A percentile compares a stretch with the other conserved stretches of the same genome.
phyloP scores from a whole-genome alignment of 2,888 invertebrate species.

The Therioaphis trifolii region DNA sequence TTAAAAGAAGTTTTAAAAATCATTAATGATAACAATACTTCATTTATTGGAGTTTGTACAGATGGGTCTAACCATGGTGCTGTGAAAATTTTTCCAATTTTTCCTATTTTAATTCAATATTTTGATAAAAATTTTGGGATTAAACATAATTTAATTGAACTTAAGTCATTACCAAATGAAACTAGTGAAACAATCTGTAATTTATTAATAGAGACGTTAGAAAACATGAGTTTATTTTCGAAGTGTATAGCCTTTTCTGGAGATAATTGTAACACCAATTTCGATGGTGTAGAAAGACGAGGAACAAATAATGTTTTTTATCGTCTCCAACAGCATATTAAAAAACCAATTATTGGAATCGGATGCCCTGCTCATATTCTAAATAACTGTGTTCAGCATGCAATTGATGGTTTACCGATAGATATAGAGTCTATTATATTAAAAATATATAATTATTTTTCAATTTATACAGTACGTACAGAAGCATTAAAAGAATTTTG shows the following conservation, averaged over 20 bases:
- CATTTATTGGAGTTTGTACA: too few relatives aligned
- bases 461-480: background rate
- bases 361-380: background rate
- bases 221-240: background rate
- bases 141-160: slow-evolving; percentile 13
- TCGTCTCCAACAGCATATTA: background rate
- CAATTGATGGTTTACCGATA: background rate
- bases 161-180: slow-evolving; percentile 21
- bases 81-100: too few relatives aligned
- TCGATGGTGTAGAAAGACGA: slow-evolving; percentile 3
- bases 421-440: too few relatives aligned
- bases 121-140: background rate
- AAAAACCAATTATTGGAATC: background rate
- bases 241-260: too few relatives aligned
- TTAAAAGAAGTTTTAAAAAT: too few relatives aligned
- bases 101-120: slow-evolving; percentile 7
- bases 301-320: background rate
- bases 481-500: background rate
- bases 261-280: slow-evolving; percentile 9
- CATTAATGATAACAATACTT: too few relatives aligned
- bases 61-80: too few relatives aligned
- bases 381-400: background rate
- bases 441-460: background rate
- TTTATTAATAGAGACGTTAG: background rate
- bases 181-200: slow-evolving; percentile 1